A percentile compares a stretch with the other conserved stretches of the same genome.
Conservation (phyloP, 2,113 vertebrate species). For the Mobula hypostoma region DNA sequence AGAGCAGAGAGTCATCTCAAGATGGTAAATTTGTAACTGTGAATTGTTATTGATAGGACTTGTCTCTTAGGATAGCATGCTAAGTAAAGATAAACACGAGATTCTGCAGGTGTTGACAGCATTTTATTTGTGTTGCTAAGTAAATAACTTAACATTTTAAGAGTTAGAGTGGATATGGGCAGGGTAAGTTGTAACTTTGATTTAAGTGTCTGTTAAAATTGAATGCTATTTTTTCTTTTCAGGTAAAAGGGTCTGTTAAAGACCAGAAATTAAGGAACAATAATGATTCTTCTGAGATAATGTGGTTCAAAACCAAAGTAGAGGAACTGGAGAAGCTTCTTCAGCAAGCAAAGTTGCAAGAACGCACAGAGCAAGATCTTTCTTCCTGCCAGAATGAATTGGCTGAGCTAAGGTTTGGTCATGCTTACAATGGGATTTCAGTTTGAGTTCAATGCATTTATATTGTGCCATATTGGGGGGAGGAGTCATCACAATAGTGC, state of each 20-base stretch:
- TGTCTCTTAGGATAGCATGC: not conserved
- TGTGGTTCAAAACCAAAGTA: slow-evolving; percentile 50
- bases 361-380: slow-evolving; percentile 50
- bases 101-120: too few relatives aligned
- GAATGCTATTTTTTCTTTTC: not conserved
- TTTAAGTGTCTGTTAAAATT: not conserved
- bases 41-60: not conserved
- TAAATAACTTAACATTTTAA: not conserved
- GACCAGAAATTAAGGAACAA: slow-evolving; percentile 18
- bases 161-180: too few relatives aligned
- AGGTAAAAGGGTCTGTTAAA: slow-evolving; percentile 54
- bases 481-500: too few relatives aligned
- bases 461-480: not conserved
- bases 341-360: slow-evolving; percentile 52
- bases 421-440: not conserved
- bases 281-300: slow-evolving; percentile 46
- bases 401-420: slow-evolving; percentile 55
- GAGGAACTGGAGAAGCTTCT: slow-evolving; percentile 57
- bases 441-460: not conserved
- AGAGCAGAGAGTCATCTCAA: not conserved
- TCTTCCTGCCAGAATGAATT: slow-evolving; percentile 51
- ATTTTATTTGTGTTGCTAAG: too few relatives aligned
- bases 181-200: not conserved
- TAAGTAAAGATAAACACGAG: not conserved
- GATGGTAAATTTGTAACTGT: not conserved